Percentiles rank a stretch among this genome's conserved stretches.
Evolutionary conservation across 1,140 invertebrate genomes (phyloP).

Genomic region (Branchinecta lindahli): DNA sequence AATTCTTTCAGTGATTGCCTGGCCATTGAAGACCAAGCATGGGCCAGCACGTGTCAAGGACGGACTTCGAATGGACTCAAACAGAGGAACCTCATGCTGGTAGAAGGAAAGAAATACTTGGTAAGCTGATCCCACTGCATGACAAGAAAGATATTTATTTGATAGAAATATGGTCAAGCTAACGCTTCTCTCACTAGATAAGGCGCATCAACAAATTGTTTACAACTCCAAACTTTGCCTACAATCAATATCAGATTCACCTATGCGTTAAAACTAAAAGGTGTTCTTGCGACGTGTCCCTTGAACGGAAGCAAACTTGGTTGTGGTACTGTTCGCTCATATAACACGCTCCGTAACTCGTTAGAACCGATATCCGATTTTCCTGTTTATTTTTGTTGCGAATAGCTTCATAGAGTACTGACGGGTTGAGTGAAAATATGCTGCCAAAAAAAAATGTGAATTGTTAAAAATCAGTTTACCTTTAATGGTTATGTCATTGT

Average conservation of each 20-base stretch:
- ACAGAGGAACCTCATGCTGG: conserved; percentile 96
- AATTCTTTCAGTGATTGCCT: no score
- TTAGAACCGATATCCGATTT: no score
- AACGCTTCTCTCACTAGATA: not conserved
- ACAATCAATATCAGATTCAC: no score
- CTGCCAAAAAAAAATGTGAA: no score
- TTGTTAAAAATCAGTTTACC: no score
- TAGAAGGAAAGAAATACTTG: conserved; percentile 79
- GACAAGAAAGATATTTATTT: not conserved
- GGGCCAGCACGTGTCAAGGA: conserved; percentile 69
- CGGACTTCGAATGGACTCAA: conserved; percentile 89
- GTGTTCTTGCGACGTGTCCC: conserved; percentile 2
- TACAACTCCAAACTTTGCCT: not conserved
- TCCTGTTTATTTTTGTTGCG: no score
- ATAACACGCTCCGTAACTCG: no score
- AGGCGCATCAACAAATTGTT: not conserved
- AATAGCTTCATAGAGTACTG: no score
- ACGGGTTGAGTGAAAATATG: no score
- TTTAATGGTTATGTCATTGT: no score
- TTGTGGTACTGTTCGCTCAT: no score
- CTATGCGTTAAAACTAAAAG: not conserved
- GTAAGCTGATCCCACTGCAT: conserved; percentile 39
- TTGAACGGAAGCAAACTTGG: not conserved
- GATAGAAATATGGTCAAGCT: not conserved
- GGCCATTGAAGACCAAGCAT: conserved; percentile 34